Conservation (phyloP, 1,140 invertebrate species). For the Subanguina moxae region DNA sequence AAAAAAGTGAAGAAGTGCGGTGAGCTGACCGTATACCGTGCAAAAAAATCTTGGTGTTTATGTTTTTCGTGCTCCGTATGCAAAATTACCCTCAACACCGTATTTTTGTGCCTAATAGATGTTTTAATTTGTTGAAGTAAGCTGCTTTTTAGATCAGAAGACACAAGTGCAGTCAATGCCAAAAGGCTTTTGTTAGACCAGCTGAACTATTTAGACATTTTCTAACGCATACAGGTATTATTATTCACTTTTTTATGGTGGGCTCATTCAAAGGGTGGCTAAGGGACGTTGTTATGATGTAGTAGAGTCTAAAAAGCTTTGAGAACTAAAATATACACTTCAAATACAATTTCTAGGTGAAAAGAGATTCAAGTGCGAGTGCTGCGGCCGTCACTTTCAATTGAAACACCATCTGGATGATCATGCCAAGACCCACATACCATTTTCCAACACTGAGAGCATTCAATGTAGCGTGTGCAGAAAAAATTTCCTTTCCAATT, state of each 20-base stretch:
- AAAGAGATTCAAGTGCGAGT: background rate
- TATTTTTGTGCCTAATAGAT: background rate
- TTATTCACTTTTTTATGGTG: no score
- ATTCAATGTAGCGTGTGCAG: slow-evolving; percentile 4
- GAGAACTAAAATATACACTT: no score
- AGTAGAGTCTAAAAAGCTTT: no score
- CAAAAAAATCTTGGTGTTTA: no score
- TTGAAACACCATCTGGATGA: background rate
- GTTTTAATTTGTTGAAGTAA: background rate
- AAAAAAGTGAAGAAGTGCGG: no score
- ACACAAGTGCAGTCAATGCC: background rate
- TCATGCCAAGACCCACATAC: background rate
- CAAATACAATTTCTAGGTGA: background rate
- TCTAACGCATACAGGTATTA: slow-evolving; percentile 8
- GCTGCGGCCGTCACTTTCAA: background rate
- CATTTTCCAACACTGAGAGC: no score
- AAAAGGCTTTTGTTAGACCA: slow-evolving; percentile 4
- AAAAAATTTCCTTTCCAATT: slow-evolving; percentile 13
- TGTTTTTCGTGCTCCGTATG: no score
- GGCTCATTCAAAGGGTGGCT: no score
- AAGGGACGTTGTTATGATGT: no score
- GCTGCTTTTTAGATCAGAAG: background rate
- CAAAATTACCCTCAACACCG: no score
- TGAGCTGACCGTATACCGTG: no score
- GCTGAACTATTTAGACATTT: background rate